These are phyloP conservation scores for Pterostichus niger DNA, from an alignment of 2,888 invertebrate genomes.

Conservation along the genomic window DNA sequence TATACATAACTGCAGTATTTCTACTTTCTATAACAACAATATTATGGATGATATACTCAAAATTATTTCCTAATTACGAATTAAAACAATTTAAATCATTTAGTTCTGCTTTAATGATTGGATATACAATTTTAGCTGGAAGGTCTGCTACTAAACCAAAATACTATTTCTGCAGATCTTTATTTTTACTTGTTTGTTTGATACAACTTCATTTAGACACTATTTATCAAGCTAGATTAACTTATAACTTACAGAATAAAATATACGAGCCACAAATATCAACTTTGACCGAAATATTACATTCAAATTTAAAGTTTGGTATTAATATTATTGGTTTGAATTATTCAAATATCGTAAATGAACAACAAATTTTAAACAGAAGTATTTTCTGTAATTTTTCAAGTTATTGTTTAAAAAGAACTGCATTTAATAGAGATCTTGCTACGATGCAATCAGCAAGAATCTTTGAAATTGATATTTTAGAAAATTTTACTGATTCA, in stretches of 20 bases:
- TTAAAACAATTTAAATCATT: not conserved
- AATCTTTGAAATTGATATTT: constrained; percentile 1
- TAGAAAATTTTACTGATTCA: constrained; percentile 30
- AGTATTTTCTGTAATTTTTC: constrained; percentile 30
- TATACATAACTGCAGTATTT: not conserved
- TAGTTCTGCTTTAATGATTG: not conserved
- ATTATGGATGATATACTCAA: not conserved
- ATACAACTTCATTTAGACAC: not conserved
- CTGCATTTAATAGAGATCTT: constrained; percentile 39
- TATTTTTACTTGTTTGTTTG: not conserved
- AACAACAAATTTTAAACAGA: constrained; percentile 9
- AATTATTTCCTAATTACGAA: not conserved
- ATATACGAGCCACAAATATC: constrained; percentile 57
- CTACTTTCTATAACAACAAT: not conserved
- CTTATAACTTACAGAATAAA: constrained; percentile 24
- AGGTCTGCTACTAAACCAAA: not conserved
- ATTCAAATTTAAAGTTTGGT: constrained; percentile 23
- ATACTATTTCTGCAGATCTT: not conserved
- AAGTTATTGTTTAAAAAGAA: constrained; percentile 12
- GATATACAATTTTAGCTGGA: not conserved
- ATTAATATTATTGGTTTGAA: constrained; percentile 45
- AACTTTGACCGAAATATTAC: constrained; percentile 31
- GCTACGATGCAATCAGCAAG: constrained; percentile 22
- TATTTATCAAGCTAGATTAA: constrained; percentile 30
- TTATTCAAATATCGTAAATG: not conserved